Evolutionary conservation across 2,113 vertebrate genomes (phyloP), one percentile per base, ranked within the genome.

Genomic region (Ictalurus furcatus): DNA sequence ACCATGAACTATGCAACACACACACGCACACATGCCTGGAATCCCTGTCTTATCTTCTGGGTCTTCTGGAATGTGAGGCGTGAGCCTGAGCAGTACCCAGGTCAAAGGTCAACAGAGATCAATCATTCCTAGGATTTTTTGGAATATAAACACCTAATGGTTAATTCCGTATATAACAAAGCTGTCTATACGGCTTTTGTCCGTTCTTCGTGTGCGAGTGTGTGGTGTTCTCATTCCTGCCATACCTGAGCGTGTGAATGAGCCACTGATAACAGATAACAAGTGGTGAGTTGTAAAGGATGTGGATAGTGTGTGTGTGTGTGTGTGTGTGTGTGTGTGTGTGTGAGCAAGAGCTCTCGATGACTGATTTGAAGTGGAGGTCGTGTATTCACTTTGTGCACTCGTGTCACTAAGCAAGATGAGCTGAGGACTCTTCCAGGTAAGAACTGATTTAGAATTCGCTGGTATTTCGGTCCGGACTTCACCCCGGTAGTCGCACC

Each of bases 201-300:
- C 90, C 34, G 23, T 65, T 37, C 40, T 89, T 6, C 65, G 54
- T 44, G 44, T n/a, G 79, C 69, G 37, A 34, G 37, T 73, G 48
- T n/a, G 48, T n/a, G 21, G 79, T 56, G 40, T 76, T 90, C 84
- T 89, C 91, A 91, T 94, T 95, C 94, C 92, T 93, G 90, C 52
- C 90, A 94, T 85, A 87, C 92, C 23, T 73, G 59, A 91, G 88
- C 84, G 76, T 40, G 87, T 81, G 44, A 90, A 91, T 93, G 92
- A 90, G 23, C 78, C 82, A 88, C 88, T 65, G 65, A 88, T 90
- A 91, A 92, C 90, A 93, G 61, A 87, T 89, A 91, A 37, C 85
- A 21, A 40, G 88, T 37, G 34, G 58, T 48, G 17, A 30, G 56
- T 56, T 65, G 44, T 76, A 76, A 73, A 21, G 13, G 40, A 40